Evolutionary conservation across 2,113 vertebrate species (phyloP).

Genomic region (Romanogobio albipinnatus): DNA sequence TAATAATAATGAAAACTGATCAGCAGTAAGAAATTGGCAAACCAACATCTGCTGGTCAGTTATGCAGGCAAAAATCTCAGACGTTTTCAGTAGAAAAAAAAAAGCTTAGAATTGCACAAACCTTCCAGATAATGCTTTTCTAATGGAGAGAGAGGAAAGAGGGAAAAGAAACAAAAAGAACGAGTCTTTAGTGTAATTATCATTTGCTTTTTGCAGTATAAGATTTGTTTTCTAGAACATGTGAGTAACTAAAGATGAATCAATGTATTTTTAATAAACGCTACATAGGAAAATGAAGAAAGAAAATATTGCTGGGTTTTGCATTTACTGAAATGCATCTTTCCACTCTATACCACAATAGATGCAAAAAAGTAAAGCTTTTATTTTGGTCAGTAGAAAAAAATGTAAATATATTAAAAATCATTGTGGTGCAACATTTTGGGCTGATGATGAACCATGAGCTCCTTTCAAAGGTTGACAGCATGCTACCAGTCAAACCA

Average conservation of each 20-base stretch:
- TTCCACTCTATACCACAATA: conserved; percentile 5
- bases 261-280: not conserved
- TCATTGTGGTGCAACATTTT: not conserved
- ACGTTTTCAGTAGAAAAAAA: conserved; percentile 63
- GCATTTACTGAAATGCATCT: not conserved
- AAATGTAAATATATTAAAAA: not conserved
- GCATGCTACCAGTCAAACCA: not conserved
- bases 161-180: conserved; percentile 70
- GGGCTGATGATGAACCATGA: not conserved
- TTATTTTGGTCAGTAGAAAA: not conserved
- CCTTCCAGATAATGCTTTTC: conserved; percentile 88
- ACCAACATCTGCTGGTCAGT: conserved; percentile 76
- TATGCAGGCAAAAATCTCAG: conserved; percentile 73
- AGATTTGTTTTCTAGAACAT: conserved; percentile 8
- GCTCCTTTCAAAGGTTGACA: not conserved
- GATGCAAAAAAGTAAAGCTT: not conserved
- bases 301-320: not conserved
- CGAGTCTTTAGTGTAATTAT: conserved; percentile 74
- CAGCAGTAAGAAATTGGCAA: conserved; percentile 72
- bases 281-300: not conserved
- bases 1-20: conserved; percentile 58
- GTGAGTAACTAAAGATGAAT: not conserved
- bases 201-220: conserved; percentile 1
- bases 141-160: conserved; percentile 77
- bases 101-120: conserved; percentile 80